phyloP scores from a whole-genome alignment of 2,797 vertebrate genomes.

The Varecia variegata region DNA sequence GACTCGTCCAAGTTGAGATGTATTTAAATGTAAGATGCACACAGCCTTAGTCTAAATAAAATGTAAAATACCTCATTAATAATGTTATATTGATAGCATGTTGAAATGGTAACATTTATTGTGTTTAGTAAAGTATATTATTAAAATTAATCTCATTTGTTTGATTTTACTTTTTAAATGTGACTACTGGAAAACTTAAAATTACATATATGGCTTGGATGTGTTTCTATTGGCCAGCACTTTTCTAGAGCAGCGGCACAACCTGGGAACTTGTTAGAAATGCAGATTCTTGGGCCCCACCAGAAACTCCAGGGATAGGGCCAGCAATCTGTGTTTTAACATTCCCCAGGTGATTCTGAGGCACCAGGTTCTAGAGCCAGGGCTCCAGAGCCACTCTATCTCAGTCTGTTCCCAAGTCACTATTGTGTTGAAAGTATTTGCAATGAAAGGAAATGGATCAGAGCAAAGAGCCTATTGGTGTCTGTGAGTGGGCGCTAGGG shows the following conservation, averaged over 20 bases:
- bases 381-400: background rate
- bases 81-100: background rate
- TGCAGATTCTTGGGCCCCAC: background rate
- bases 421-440: background rate
- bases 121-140: background rate
- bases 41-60: background rate
- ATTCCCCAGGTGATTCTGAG: background rate
- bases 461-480: background rate
- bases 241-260: background rate
- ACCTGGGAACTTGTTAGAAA: background rate
- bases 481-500: background rate
- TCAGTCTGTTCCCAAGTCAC: background rate
- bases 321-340: background rate
- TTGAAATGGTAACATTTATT: background rate
- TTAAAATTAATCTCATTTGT: background rate
- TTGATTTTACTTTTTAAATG: background rate
- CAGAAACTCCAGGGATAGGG: background rate
- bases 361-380: background rate
- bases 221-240: background rate
- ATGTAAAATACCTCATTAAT: background rate
- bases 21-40: background rate
- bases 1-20: background rate
- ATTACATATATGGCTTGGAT: accelerated
- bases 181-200: background rate
- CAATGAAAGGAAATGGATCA: background rate